Percentiles rank a stretch among this genome's conserved stretches.
These are phyloP conservation scores for Amiota communis DNA, from an alignment of 2,888 invertebrate genomes.

Conservation along the genomic window DNA sequence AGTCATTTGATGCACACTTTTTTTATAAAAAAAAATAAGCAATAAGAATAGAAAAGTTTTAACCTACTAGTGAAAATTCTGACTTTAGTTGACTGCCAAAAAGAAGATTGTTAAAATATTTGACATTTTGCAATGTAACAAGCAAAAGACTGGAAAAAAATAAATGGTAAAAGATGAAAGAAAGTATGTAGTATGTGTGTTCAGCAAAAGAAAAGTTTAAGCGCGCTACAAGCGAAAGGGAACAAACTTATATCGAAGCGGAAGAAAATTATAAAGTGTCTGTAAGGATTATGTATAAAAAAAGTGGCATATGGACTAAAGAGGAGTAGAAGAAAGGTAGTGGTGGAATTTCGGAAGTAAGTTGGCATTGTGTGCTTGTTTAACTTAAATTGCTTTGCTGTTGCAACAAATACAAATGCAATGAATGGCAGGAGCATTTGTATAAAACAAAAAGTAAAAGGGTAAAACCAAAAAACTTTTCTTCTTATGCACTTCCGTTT, in stretches of 20 bases:
- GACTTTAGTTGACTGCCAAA: too few species aligned
- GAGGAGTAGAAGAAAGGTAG: not conserved
- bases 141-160: not conserved
- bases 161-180: not conserved
- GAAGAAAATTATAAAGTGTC: constrained; percentile 3
- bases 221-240: not conserved
- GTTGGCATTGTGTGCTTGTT: constrained; percentile 49
- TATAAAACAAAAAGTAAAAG: constrained; percentile 15
- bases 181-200: not conserved
- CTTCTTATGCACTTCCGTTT: constrained; percentile 67
- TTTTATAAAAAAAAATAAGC: too few species aligned
- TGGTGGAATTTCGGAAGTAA: too few species aligned
- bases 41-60: too few species aligned
- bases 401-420: constrained; percentile 21
- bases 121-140: constrained; percentile 55
- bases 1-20: constrained; percentile 50
- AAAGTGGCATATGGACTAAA: not conserved
- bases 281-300: too few species aligned
- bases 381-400: constrained; percentile 66
- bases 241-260: not conserved
- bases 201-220: not conserved
- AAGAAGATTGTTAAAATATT: constrained; percentile 53
- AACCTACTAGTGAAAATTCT: too few species aligned
- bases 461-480: constrained; percentile 62
- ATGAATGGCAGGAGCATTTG: constrained; percentile 34